phyloP scores from a whole-genome alignment of 1,140 invertebrate species.

The Cylas formicarius region DNA sequence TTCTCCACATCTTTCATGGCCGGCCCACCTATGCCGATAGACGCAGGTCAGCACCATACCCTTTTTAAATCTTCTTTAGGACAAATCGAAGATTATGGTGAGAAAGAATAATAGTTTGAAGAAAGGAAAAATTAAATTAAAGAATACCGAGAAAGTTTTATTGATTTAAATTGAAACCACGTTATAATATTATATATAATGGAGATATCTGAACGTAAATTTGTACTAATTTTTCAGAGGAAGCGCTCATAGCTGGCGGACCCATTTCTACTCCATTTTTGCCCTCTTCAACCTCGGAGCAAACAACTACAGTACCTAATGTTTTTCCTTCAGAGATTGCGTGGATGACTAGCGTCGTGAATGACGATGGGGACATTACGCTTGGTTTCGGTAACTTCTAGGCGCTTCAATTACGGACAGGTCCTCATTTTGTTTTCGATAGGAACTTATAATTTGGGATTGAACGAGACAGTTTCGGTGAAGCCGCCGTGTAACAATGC shows the following conservation, averaged over 20 bases:
- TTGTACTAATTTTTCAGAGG: neutral
- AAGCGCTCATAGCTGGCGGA: neutral
- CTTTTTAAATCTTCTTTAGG: too few species aligned
- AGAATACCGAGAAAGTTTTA: too few species aligned
- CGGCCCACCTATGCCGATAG: too few species aligned
- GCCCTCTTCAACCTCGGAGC: neutral
- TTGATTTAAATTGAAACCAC: too few species aligned
- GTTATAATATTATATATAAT: too few species aligned
- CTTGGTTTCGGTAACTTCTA: conserved; percentile 7
- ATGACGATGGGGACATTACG: conserved; percentile 21
- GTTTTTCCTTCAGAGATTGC: conserved; percentile 11
- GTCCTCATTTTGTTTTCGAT: conserved; percentile 7
- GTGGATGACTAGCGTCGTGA: conserved; percentile 22
- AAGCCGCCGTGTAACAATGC: conserved; percentile 19
- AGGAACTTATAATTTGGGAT: conserved; percentile 27
- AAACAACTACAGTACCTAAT: neutral
- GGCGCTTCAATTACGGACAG: neutral
- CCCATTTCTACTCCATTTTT: neutral
- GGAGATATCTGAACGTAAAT: neutral
- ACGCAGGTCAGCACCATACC: too few species aligned
- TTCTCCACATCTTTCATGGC: too few species aligned
- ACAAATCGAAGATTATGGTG: too few species aligned
- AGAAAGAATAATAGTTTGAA: too few species aligned
- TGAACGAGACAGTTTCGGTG: conserved; percentile 21
- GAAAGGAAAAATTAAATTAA: too few species aligned